A percentile compares a stretch with the other conserved stretches of the same genome.
phyloP scores from a whole-genome alignment of 2,113 vertebrate genomes.

The Podarcis muralis region DNA sequence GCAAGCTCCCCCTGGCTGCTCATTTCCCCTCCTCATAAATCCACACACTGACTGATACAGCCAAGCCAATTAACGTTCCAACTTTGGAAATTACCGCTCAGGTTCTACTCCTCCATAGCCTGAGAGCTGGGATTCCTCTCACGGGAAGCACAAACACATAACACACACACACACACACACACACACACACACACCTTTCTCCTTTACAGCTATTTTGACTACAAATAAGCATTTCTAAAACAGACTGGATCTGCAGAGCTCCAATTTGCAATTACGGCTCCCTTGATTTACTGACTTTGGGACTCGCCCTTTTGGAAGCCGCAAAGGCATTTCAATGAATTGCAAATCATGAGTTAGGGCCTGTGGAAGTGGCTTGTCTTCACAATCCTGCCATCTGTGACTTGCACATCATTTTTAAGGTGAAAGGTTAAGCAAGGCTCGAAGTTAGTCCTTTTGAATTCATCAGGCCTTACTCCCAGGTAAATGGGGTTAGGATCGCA shows the following conservation, averaged over 20 bases:
- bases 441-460: background rate
- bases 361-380: background rate
- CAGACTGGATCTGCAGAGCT: constrained; percentile 1
- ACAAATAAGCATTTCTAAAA: constrained; percentile 8
- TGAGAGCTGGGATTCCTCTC: background rate
- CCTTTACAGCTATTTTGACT: background rate
- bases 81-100: background rate
- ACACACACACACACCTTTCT: background rate
- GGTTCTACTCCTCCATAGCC: background rate
- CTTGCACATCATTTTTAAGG: background rate
- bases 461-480: background rate
- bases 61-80: background rate
- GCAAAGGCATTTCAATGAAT: constrained; percentile 12
- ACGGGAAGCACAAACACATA: background rate
- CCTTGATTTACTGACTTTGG: constrained; percentile 16
- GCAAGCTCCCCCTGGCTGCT: background rate
- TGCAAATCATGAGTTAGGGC: constrained; percentile 9
- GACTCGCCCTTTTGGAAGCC: background rate
- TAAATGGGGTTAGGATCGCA: background rate
- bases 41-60: background rate
- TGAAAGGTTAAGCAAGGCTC: background rate
- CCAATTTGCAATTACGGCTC: constrained; percentile 16
- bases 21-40: background rate
- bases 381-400: background rate
- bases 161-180: too few species aligned